Percentiles rank a stretch among this genome's conserved stretches.
These are phyloP conservation scores for Chaenodraco wilsoni DNA, from an alignment of 2,797 vertebrate species.

Conservation along the genomic window DNA sequence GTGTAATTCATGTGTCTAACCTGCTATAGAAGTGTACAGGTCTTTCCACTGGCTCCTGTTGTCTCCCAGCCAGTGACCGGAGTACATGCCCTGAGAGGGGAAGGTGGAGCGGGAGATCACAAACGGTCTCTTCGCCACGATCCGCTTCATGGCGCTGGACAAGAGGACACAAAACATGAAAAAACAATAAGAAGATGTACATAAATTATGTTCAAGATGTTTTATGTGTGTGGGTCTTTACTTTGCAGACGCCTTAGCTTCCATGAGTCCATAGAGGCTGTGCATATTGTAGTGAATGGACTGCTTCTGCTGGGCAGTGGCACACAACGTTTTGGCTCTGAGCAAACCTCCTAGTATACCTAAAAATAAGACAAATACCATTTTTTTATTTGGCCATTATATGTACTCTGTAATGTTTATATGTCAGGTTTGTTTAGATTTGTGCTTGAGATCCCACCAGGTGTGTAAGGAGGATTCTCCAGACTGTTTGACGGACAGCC, in stretches of 20 bases:
- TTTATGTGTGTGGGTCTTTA: constrained; percentile 41
- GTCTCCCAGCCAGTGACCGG: constrained; percentile 93
- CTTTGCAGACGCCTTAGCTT: constrained; percentile 89
- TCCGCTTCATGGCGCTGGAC: constrained; percentile 85
- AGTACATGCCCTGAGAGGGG: constrained; percentile 90
- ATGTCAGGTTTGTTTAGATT: background rate
- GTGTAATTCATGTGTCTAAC: constrained; percentile 55
- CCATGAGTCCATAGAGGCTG: constrained; percentile 91
- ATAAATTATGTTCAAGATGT: background rate
- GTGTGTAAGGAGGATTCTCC: constrained; percentile 88
- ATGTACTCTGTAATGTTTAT: background rate
- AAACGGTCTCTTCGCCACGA: constrained; percentile 86
- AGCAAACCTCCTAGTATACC: constrained; percentile 85
- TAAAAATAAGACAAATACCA: constrained; percentile 46
- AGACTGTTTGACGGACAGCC: constrained; percentile 85
- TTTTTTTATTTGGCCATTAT: background rate
- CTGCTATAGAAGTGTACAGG: constrained; percentile 88
- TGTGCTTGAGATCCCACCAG: constrained; percentile 73
- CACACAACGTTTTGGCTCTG: constrained; percentile 86
- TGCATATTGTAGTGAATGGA: constrained; percentile 90
- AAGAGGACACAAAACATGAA: background rate
- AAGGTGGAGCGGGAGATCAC: constrained; percentile 92
- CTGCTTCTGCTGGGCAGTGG: constrained; percentile 83
- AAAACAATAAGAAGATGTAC: background rate
- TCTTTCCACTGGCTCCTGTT: constrained; percentile 92